Conservation (phyloP, 2,797 vertebrate species). For the Pangasius sanitwongsei region DNA sequence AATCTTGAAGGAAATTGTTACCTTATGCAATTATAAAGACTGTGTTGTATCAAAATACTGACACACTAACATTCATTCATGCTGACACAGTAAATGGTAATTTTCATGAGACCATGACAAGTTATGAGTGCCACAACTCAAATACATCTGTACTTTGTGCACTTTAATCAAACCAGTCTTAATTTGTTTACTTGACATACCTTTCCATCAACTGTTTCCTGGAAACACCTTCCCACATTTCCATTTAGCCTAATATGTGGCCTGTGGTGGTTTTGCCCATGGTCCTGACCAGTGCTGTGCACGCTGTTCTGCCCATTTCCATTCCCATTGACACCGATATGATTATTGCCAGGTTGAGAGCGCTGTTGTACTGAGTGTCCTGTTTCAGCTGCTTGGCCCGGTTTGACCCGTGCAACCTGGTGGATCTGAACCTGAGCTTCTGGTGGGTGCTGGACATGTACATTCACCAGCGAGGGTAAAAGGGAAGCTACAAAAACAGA, state of each 20-base stretch:
- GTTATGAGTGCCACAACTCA: not conserved
- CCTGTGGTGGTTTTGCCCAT: slow-evolving; percentile 48
- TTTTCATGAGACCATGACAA: not conserved
- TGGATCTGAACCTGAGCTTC: slow-evolving; percentile 90
- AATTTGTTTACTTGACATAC: slow-evolving; percentile 68
- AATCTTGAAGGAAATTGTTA: slow-evolving; percentile 29
- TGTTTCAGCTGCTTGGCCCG: slow-evolving; percentile 76
- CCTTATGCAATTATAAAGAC: slow-evolving; percentile 25
- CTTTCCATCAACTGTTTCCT: slow-evolving; percentile 85
- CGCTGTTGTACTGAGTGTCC: slow-evolving; percentile 81
- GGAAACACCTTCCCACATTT: slow-evolving; percentile 87
- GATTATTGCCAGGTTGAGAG: slow-evolving; percentile 72
- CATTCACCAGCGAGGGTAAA: slow-evolving; percentile 91
- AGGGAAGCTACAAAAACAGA: slow-evolving; percentile 75
- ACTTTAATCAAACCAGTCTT: not conserved
- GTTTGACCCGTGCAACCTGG: slow-evolving; percentile 89
- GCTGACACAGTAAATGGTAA: not conserved
- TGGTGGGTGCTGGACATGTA: slow-evolving; percentile 91
- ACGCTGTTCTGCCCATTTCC: slow-evolving; percentile 50
- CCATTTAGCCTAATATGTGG: slow-evolving; percentile 64
- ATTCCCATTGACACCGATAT: slow-evolving; percentile 61
- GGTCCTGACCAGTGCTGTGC: slow-evolving; percentile 54
- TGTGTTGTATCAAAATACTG: slow-evolving; percentile 18
- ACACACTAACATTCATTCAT: slow-evolving; percentile 5
- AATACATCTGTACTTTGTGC: not conserved